Conservation (phyloP, 1,140 invertebrate genomes). For the Limonius californicus region DNA sequence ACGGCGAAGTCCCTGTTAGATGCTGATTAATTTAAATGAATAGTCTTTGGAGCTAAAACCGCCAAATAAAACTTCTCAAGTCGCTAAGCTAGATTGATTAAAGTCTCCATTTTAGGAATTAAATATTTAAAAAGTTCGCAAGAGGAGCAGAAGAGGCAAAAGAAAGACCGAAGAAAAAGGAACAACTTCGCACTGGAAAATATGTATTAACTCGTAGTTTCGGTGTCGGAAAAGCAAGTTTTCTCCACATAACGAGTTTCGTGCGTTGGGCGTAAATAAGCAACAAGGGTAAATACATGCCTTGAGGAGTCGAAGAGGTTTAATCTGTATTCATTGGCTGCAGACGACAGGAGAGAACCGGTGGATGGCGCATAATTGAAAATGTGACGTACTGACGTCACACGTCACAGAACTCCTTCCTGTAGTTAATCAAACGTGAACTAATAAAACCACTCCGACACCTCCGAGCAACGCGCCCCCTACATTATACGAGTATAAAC, state of each 20-base stretch:
- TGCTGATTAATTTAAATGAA: slow-evolving; percentile 13
- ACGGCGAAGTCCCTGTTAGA: neutral
- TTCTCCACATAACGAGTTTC: slow-evolving; percentile 29
- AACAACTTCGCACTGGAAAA: neutral
- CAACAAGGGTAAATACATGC: slow-evolving; percentile 19
- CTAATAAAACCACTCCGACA: slow-evolving; percentile 10
- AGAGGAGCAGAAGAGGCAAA: neutral
- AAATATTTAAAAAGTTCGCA: slow-evolving; percentile 9
- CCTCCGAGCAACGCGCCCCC: neutral
- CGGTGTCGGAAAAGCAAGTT: slow-evolving; percentile 3
- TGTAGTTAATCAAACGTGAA: slow-evolving; percentile 9
- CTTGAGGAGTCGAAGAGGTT: slow-evolving; percentile 20
- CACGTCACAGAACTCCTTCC: slow-evolving; percentile 6
- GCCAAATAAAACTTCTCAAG: slow-evolving; percentile 8
- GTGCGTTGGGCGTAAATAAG: slow-evolving; percentile 31
- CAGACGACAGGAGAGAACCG: slow-evolving; percentile 23
- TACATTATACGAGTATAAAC: neutral
- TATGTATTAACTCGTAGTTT: neutral
- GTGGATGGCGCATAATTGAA: slow-evolving; percentile 25
- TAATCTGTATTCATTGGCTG: slow-evolving; percentile 29
- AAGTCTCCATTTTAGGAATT: slow-evolving; percentile 5
- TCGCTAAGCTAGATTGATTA: slow-evolving; percentile 12
- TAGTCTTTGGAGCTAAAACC: slow-evolving; percentile 5
- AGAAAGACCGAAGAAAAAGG: neutral
- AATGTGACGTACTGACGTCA: slow-evolving; percentile 24